Evolutionary conservation across 2,888 invertebrate species (phyloP).

Genomic region (Tolmerus cingulatus): DNA sequence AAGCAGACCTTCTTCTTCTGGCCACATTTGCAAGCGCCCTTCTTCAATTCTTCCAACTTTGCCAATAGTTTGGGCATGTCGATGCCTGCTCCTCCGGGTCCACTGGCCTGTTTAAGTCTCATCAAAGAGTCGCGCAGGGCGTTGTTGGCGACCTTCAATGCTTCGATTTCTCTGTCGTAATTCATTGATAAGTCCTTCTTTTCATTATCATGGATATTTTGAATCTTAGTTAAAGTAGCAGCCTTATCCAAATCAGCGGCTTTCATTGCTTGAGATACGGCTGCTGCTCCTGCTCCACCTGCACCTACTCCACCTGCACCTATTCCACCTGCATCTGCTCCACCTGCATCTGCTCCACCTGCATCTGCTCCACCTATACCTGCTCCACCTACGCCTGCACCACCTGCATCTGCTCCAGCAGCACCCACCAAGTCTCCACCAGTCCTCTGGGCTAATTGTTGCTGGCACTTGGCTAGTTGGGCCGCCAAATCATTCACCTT

Average conservation of each 20-base stretch:
- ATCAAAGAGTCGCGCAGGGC: conserved; percentile 42
- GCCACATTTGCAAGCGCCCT: conserved; percentile 54
- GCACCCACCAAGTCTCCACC: too few relatives aligned
- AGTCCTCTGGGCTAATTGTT: neutral
- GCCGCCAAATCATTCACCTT: conserved; percentile 32
- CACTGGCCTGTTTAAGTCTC: conserved; percentile 42
- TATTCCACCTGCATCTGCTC: neutral
- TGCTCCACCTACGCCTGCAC: too few relatives aligned
- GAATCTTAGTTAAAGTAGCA: conserved; percentile 44
- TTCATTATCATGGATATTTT: conserved; percentile 42
- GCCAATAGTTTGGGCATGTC: neutral
- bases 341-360: too few relatives aligned
- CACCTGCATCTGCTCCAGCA: neutral
- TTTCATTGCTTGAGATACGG: neutral
- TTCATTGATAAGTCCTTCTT: conserved; percentile 44
- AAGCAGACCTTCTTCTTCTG: conserved; percentile 3
- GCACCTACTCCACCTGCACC: too few relatives aligned
- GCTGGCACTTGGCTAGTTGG: conserved; percentile 20
- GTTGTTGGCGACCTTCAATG: conserved; percentile 43
- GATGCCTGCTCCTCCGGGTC: neutral
- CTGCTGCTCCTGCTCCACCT: neutral
- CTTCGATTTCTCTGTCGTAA: conserved; percentile 43
- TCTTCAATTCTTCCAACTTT: conserved; percentile 17
- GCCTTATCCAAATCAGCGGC: neutral
- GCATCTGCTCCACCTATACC: too few relatives aligned